Base-by-base conservation (phyloP, 2,113 vertebrate genomes). In the Fulica atra region DNA sequence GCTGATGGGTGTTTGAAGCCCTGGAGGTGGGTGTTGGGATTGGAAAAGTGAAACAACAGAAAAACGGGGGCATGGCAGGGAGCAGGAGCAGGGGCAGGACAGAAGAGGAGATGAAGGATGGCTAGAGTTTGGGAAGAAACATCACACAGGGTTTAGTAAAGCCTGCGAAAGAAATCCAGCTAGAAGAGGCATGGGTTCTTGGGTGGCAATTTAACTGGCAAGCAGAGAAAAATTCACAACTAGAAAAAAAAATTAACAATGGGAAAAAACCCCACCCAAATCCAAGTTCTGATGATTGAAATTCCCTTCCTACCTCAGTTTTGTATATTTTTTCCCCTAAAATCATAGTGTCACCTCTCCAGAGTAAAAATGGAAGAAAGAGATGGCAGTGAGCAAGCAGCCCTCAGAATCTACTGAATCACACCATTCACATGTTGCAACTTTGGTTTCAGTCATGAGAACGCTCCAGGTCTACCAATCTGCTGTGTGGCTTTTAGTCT, bases 51-150 rank as follows among this genome's bases (percentile, higher is more conserved):
- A 72, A 79, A 56, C 0, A 1, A 19, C 10, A 24, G 6, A 21
- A 35, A 73, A 90, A 53, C 0, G 1, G 12, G 28, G 10, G 26
- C 0, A 0, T 33, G 53, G 17, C 16, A 64, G n/a, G 20, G 44
- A 85, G 29, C 26, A n/a, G 48, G 70, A 61, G 24, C 20, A 65
- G 26, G 6, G 31, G 9, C 33, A 63, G 60, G 36, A 38, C 16
- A n/a, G 65, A 5, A 50, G 33, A 25, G 31, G 12, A 38, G 23
- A 42, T 23, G 36, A 8, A 70, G 4, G 4, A 19, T 40, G 40
- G 36, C 25, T 84, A 51, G 31, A 71, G 9, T 51, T 25, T 68
- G 29, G 7, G 54, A 44, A 40, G 29, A 77, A 79, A 26, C 33
- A 48, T 64, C 33, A 71, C 0, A 0, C 13, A 74, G 59, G 18